Evolutionary conservation across 1,140 invertebrate species (phyloP), one percentile per base, ranked within the genome.

Genomic region (Brachionus paranguensis): DNA sequence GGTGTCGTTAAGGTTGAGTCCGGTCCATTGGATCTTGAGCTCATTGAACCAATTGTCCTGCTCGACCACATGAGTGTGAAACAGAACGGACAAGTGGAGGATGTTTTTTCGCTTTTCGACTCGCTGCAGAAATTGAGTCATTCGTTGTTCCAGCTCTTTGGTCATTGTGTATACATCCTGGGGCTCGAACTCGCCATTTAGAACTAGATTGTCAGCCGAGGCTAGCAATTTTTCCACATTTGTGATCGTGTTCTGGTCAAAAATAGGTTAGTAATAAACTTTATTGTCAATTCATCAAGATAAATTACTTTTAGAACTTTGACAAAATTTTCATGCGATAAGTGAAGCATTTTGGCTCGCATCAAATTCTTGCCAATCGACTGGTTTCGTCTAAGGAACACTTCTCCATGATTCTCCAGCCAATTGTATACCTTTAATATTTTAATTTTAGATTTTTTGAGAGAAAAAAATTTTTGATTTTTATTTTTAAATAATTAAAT

Each of bases 341-440:
- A 97, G 90, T 98, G 96, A 89, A 97, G 95, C 2, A 96, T 94
- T 86, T 95, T 92, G 11, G 96, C 95, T 89, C 96, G 95, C 88
- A 95, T 94, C 84, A 98, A 90, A 91, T 96, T 97, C 85, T 95
- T 92, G 64, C 97, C 97, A 84, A 99, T 95, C 12, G 95, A 95
- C 5, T 94, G 95, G 88, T 99, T 99, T 88, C 98, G 98, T 85
- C 94, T 92, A 37, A 99, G 92, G 88, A 99, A 99, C 3, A 97
- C 96, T 91, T 99, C 96, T n/a, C 97, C 97, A 88, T 99, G 97
- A 87, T 97, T 97, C 79, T 96, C 94, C 70, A 99, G 88, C 97
- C 97, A 99, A 86, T 98, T 81, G 96, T 70, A 99, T 90, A 43
- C 99, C 68, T 72, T 43, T 1, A 41, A 72, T 41, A 24, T 3